These are phyloP conservation scores for Sparus aurata DNA, from an alignment of 2,797 vertebrate species.

Conservation along the genomic window DNA sequence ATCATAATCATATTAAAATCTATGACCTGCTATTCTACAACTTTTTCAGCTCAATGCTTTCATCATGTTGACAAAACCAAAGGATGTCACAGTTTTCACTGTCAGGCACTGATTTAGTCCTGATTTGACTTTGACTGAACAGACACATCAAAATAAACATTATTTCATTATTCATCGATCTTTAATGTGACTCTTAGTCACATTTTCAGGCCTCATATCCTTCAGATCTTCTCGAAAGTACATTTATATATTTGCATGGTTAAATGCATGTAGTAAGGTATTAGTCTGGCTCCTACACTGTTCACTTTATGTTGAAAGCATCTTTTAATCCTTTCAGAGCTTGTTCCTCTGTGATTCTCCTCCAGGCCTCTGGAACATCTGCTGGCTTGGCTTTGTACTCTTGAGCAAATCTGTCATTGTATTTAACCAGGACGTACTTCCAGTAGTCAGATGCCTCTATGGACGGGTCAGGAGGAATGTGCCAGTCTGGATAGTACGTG, in stretches of 20 bases:
- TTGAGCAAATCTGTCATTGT: constrained; percentile 70
- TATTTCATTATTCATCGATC: too few species aligned
- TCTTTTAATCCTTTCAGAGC: constrained; percentile 59
- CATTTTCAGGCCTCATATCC: too few species aligned
- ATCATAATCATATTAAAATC: too few species aligned
- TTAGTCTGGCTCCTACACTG: background rate
- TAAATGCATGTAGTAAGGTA: background rate
- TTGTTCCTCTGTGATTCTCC: constrained; percentile 51
- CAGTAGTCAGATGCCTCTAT: constrained; percentile 74
- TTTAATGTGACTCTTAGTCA: too few species aligned
- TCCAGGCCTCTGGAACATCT: constrained; percentile 74
- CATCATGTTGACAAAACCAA: too few species aligned
- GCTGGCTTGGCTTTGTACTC: constrained; percentile 40
- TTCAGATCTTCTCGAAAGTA: background rate
- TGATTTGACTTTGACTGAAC: too few species aligned
- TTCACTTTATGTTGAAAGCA: constrained; percentile 57
- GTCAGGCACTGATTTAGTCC: too few species aligned
- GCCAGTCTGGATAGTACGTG: constrained; percentile 66
- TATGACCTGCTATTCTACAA: too few species aligned
- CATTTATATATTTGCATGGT: too few species aligned
- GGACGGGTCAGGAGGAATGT: constrained; percentile 64
- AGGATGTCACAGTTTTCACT: too few species aligned
- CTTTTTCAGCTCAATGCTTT: too few species aligned
- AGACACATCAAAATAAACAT: too few species aligned
- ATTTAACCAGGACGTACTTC: constrained; percentile 73